Evolutionary conservation across 2,113 vertebrate genomes (phyloP), one percentile per base, ranked within the genome.

Genomic region (Cinclus cinclus): DNA sequence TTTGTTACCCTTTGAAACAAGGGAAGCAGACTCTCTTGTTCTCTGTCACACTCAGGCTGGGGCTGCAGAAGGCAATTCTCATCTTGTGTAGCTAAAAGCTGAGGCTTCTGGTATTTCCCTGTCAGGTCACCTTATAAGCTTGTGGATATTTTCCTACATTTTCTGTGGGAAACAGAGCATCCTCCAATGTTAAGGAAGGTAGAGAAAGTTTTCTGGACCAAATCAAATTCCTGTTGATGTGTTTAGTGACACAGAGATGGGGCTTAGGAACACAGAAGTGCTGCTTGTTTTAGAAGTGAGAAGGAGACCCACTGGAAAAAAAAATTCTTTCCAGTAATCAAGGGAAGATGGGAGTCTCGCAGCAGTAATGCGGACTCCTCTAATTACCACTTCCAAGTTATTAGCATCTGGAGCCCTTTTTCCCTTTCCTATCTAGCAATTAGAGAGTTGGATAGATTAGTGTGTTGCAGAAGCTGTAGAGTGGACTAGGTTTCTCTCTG

Each of bases 371-470:
- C 3, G 89, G 89, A 84, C 86, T 86, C 88, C 91, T 95, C 89
- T 97, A 97, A 97, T 95, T 96, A 91, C 93, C 95, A 90, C 87
- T 97, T 97, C 88, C 94, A 94, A 89, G 87, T 96, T 94, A 95
- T 93, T 96, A 91, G 96, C 91, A 96, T 95, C 94, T 95, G 94
- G 95, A 96, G 95, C 63, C 94, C 87, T 96, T 95, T 96, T 95
- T 70, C 94, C 92, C 88, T 89, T 79, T 96, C 53, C 90, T 93
- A 89, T 95, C 80, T 83, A 90, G 69, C 92, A 95, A 47, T 94
- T 97, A 87, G 41, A 68, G 84, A 89, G 55, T 75, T 85, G 93
- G 89, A 94, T 92, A 96, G 92, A 91, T 89, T 84, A 94, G 93
- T 52, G 3, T 55, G 41, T 47, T 96, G 76, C 73, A 92, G 92